A percentile compares a stretch with the other conserved stretches of the same genome.
These are phyloP conservation scores for Eristalinus aeneus DNA, from an alignment of 2,888 invertebrate genomes.

Conservation along the genomic window DNA sequence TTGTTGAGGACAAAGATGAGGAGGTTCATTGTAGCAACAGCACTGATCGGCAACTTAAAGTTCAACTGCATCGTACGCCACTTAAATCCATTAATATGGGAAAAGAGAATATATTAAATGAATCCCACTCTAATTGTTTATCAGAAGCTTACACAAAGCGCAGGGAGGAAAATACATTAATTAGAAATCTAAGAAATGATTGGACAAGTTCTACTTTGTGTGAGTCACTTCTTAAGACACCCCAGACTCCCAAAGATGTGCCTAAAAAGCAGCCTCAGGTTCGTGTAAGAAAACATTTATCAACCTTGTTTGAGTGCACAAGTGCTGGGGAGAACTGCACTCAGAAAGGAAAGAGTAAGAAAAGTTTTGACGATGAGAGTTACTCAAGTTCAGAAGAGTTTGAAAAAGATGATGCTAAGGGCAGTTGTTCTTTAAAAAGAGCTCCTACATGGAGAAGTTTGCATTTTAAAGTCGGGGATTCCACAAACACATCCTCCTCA, in stretches of 20 bases:
- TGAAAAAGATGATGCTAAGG: constrained; percentile 25
- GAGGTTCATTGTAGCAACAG: neutral
- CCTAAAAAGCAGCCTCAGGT: neutral
- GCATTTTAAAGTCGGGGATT: constrained; percentile 6
- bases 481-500: neutral
- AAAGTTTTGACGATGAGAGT: neutral
- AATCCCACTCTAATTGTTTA: neutral
- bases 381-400: constrained; percentile 61
- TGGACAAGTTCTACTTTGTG: constrained; percentile 26
- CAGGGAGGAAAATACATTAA: neutral
- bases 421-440: neutral
- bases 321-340: neutral
- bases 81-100: neutral
- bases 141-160: neutral
- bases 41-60: neutral
- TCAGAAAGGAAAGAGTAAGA: neutral
- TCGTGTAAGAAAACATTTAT: neutral
- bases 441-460: constrained; percentile 53
- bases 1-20: neutral
- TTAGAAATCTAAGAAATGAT: constrained; percentile 20
- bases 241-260: neutral
- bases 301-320: neutral
- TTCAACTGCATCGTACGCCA: neutral
- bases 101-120: neutral
- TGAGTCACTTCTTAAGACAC: neutral